Conservation (phyloP, 2,888 invertebrate genomes). For the Platycnemis pennipes region DNA sequence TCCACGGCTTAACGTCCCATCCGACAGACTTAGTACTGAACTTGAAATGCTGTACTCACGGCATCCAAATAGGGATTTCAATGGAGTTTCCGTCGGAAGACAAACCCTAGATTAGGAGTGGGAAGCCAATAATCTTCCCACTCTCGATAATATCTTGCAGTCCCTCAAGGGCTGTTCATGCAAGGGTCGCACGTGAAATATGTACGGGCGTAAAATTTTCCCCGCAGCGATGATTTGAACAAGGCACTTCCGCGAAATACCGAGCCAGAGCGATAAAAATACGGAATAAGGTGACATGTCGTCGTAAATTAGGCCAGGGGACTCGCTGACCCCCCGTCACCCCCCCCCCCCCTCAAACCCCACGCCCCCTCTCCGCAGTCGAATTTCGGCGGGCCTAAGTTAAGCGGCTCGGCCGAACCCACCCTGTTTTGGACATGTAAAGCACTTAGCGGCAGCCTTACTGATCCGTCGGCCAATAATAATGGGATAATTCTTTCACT, state of each 20-base stretch:
- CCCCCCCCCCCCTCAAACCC: too few relatives aligned
- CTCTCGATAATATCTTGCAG: too few relatives aligned
- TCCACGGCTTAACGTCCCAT: too few relatives aligned
- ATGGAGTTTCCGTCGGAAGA: too few relatives aligned
- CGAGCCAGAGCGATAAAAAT: neutral
- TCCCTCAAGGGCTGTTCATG: too few relatives aligned
- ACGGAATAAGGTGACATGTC: neutral
- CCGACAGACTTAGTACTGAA: too few relatives aligned
- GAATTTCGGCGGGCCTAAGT: neutral
- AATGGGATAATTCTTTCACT: too few relatives aligned
- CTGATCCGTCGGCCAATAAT: neutral
- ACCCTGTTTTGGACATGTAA: neutral
- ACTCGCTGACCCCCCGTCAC: neutral
- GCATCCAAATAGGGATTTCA: too few relatives aligned
- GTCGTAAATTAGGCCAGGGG: neutral
- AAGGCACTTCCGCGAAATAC: neutral
- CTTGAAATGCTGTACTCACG: too few relatives aligned
- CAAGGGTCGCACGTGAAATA: neutral
- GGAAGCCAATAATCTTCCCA: too few relatives aligned
- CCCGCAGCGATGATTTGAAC: neutral
- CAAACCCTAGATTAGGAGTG: too few relatives aligned
- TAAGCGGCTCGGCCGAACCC: neutral
- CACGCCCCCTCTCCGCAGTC: too few relatives aligned
- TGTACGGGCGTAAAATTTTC: neutral
- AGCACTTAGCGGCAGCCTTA: neutral